These are phyloP conservation scores for Thera obeliscata DNA, from an alignment of 2,888 invertebrate species.

Conservation along the genomic window DNA sequence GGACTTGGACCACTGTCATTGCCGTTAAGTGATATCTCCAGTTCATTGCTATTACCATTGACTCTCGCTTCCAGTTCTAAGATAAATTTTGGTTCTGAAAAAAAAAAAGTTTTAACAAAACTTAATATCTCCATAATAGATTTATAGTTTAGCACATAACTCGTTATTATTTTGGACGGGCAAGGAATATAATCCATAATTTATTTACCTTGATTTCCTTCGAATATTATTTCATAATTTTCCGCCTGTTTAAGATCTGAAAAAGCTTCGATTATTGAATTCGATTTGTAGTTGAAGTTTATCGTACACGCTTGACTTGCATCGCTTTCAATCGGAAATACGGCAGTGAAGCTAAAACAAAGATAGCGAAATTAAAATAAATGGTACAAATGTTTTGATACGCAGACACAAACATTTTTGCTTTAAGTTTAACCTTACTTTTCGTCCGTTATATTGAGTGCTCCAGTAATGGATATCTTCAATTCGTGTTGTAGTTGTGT, in stretches of 20 bases:
- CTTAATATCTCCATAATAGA: no score
- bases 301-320: conserved; percentile 2
- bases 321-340: conserved; percentile 7
- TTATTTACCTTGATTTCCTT: conserved; percentile 2
- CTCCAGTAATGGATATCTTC: conserved; percentile 12
- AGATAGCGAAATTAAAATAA: neutral
- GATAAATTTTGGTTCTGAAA: conserved; percentile 6
- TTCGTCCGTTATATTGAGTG: conserved; percentile 11
- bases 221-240: neutral
- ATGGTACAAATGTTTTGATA: neutral
- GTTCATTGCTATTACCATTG: neutral
- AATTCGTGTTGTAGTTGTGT: conserved; percentile 8
- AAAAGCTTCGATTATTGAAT: neutral
- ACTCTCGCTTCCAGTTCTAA: conserved; percentile 7
- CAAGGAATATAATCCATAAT: no score
- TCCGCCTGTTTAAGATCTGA: neutral
- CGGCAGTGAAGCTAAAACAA: conserved; percentile 20
- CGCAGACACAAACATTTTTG: no score
- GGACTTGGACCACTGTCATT: neutral
- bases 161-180: no score
- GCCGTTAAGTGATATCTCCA: conserved; percentile 11
- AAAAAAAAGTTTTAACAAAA: neutral
- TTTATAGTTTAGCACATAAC: no score
- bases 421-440: conserved; percentile 18
- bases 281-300: conserved; percentile 9